These are phyloP conservation scores for Platichthys flesus DNA, from an alignment of 2,113 vertebrate genomes.

Conservation along the genomic window DNA sequence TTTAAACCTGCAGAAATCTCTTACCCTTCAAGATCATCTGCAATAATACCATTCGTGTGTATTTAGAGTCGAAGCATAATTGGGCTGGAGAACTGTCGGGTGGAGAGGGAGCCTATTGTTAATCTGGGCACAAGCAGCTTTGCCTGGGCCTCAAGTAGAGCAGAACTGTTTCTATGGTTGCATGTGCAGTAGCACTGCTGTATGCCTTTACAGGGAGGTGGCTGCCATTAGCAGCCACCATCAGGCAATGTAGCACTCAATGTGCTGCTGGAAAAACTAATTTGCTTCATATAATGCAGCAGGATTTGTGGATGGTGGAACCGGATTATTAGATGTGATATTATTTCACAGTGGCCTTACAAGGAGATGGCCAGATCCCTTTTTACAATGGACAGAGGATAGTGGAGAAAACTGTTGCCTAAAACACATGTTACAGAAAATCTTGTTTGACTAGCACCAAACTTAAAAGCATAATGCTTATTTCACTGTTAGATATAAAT, in stretches of 20 bases:
- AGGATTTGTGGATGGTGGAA: slow-evolving; percentile 53
- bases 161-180: slow-evolving; percentile 82
- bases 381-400: slow-evolving; percentile 9
- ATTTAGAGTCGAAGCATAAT: slow-evolving; percentile 46
- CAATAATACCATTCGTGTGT: slow-evolving; percentile 25
- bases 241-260: slow-evolving; percentile 64
- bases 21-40: slow-evolving; percentile 6
- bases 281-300: slow-evolving; percentile 68
- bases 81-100: slow-evolving; percentile 55
- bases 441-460: slow-evolving; percentile 24
- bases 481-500: slow-evolving; percentile 11
- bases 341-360: slow-evolving; percentile 19
- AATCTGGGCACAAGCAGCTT: slow-evolving; percentile 72
- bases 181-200: slow-evolving; percentile 67
- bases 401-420: slow-evolving; percentile 22
- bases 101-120: slow-evolving; percentile 73
- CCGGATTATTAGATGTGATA: slow-evolving; percentile 49
- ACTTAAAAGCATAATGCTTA: slow-evolving; percentile 4
- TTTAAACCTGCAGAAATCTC: slow-evolving; percentile 6
- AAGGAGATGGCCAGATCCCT: slow-evolving; percentile 17
- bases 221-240: slow-evolving; percentile 80
- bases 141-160: slow-evolving; percentile 70
- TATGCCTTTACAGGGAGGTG: slow-evolving; percentile 71
- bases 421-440: slow-evolving; percentile 20
- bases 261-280: slow-evolving; percentile 65